Conservation (phyloP, 2,113 vertebrate species). For the Marmota monax region DNA sequence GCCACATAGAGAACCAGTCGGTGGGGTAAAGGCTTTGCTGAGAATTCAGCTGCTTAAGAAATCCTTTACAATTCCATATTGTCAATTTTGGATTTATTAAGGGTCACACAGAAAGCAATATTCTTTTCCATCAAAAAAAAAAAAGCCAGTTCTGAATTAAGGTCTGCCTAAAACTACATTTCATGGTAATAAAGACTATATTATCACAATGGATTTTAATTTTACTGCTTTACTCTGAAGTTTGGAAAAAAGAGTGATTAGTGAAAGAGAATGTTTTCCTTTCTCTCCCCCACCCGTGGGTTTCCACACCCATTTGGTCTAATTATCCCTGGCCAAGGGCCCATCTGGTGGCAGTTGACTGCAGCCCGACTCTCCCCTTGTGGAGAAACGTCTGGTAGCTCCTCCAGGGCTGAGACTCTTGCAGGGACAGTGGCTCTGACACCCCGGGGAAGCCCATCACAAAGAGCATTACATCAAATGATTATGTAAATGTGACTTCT, state of each 20-base stretch:
- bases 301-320: conserved; percentile 52
- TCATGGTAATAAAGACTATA: conserved; percentile 59
- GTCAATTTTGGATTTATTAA: conserved; percentile 74
- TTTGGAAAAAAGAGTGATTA: conserved; percentile 64
- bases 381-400: not conserved
- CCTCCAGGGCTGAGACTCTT: conserved; percentile 8
- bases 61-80: conserved; percentile 41
- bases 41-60: not conserved
- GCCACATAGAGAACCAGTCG: not conserved
- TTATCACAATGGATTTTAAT: conserved; percentile 77
- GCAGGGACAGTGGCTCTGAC: conserved; percentile 1
- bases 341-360: not conserved
- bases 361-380: not conserved
- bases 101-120: conserved; percentile 75
- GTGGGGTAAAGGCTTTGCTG: not conserved
- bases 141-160: conserved; percentile 29
- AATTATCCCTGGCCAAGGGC: conserved; percentile 34
- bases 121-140: conserved; percentile 41
- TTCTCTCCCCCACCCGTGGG: conserved; percentile 40
- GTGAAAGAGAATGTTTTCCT: conserved; percentile 64
- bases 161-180: conserved; percentile 31
- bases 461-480: conserved; percentile 29
- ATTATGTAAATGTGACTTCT: conserved; percentile 75
- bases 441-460: conserved; percentile 33
- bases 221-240: conserved; percentile 69